A percentile compares a stretch with the other conserved stretches of the same genome.
Conservation (phyloP, 1,140 invertebrate species). For the Papilio xuthus region DNA sequence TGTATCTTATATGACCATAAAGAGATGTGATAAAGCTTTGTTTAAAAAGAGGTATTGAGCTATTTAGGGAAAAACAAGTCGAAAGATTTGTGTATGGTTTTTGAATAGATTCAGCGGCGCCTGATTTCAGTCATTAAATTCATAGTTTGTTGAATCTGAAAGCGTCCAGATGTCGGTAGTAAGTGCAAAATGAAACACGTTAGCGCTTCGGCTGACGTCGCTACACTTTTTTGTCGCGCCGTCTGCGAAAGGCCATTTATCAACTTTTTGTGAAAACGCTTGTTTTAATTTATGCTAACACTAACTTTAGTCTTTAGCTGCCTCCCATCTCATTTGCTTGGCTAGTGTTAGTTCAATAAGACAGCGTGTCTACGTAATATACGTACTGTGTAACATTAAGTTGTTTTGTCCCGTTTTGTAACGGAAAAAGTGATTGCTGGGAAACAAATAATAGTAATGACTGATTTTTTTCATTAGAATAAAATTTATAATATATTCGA, state of each 20-base stretch:
- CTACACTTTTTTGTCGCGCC: slow-evolving; percentile 74
- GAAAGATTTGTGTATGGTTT: neutral
- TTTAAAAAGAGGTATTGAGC: neutral
- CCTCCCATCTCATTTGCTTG: slow-evolving; percentile 71
- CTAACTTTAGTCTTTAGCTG: slow-evolving; percentile 72
- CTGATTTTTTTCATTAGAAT: too few species aligned
- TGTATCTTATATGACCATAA: too few species aligned
- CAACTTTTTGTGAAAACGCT: slow-evolving; percentile 79
- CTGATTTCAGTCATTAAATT: slow-evolving; percentile 37
- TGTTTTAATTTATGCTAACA: slow-evolving; percentile 80
- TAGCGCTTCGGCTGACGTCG: slow-evolving; percentile 73
- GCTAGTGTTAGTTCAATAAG: too few species aligned
- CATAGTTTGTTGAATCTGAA: slow-evolving; percentile 68
- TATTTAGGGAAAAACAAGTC: neutral
- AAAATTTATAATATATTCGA: slow-evolving; percentile 3
- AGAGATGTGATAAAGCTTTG: neutral
- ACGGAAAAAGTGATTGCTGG: neutral
- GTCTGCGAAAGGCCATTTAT: slow-evolving; percentile 78
- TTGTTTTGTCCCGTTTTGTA: neutral
- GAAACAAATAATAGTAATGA: too few species aligned
- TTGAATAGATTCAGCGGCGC: neutral
- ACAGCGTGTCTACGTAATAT: too few species aligned
- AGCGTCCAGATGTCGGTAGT: slow-evolving; percentile 73
- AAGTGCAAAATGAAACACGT: slow-evolving; percentile 78
- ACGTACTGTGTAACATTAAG: slow-evolving; percentile 41